Evolutionary conservation across 2,797 vertebrate genomes (phyloP), one percentile per base, ranked within the genome.

Genomic region (Siniperca scherzeri): DNA sequence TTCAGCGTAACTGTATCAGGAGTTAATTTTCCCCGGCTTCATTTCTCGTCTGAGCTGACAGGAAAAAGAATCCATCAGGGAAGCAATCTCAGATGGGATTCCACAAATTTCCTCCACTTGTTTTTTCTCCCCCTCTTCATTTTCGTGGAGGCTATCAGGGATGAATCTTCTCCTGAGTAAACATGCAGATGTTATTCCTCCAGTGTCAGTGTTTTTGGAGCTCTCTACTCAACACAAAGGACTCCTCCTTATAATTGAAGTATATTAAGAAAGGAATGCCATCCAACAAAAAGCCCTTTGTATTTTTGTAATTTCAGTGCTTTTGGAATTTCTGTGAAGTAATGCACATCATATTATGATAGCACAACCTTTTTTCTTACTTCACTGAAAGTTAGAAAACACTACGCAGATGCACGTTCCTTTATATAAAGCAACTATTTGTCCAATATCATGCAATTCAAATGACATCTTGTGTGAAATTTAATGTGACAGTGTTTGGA

Each of bases 11-110:
- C 96, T 94, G 94, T 96, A 96, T 95, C 95, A 96, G 95, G 95
- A 97, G 95, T 96, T 97, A 96, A 97, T 96, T 97, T 96, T 95
- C 95, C 91, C 94, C 92, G 90, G 94, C 95, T 96, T 96, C 94
- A 96, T 96, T 96, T 97, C 94, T 94, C 90, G 92, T 96, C 91
- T 94, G 90, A 95, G 93, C 95, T 96, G 96, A 96, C 96, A 95
- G 95, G 94, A 95, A 94, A 92, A 94, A 88, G 93, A 96, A 95
- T 95, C 93, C 96, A 95, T 96, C 91, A 95, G 96, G 96, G 95
- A 96, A 94, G 89, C 93, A 92, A 93, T 96, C 95, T 96, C 95
- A 95, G 92, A 96, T 95, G 95, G 94, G 95, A 95, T 96, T 96
- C 94, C 92, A 95, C 94, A 96, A 95, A 96, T 96, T 95, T 96